A percentile compares a stretch with the other conserved stretches of the same genome.
These are phyloP conservation scores for Phenacoccus solenopsis DNA, from an alignment of 1,140 invertebrate species.

Conservation along the genomic window DNA sequence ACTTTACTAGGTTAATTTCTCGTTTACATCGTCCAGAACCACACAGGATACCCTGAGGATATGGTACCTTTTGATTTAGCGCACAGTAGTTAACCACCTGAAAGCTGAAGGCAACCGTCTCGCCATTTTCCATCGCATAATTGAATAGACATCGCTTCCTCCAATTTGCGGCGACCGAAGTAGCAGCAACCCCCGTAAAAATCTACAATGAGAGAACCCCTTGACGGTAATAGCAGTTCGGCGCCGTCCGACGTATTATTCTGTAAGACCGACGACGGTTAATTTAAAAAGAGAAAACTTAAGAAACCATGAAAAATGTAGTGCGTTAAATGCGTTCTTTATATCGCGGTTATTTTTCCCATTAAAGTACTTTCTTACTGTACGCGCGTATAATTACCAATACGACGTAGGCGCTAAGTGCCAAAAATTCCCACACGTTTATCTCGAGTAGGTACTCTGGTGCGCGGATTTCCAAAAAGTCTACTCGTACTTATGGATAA, in stretches of 20 bases:
- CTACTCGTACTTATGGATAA: background rate
- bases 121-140: no score
- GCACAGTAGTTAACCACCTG: no score
- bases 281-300: slow-evolving; percentile 3
- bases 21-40: no score
- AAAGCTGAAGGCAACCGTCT: no score
- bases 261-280: background rate
- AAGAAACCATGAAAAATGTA: background rate
- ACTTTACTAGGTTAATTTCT: no score
- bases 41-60: no score
- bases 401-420: background rate
- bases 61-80: no score
- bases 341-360: background rate
- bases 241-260: background rate
- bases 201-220: no score
- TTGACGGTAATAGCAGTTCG: background rate
- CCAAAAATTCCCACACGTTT: background rate
- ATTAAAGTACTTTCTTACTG: background rate
- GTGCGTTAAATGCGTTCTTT: background rate
- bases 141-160: no score
- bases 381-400: background rate
- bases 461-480: background rate
- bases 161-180: no score
- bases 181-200: no score
- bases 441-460: background rate